These are phyloP conservation scores for Scomber japonicus DNA, from an alignment of 2,113 vertebrate genomes.

Conservation along the genomic window DNA sequence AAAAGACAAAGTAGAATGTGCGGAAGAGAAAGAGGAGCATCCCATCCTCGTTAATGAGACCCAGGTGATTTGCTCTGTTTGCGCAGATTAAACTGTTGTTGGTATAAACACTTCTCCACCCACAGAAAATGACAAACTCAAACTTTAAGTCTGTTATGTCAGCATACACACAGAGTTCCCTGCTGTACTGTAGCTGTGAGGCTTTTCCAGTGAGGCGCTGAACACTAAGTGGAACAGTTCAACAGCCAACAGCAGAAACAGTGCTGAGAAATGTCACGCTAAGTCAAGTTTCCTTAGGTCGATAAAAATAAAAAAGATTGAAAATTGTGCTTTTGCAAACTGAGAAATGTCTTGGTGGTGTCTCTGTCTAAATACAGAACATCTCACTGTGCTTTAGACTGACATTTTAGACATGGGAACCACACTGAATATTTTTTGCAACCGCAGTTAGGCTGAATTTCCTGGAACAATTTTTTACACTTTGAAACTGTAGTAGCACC, in stretches of 20 bases:
- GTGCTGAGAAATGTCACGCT: slow-evolving; percentile 9
- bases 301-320: slow-evolving; percentile 13
- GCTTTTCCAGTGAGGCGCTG: not conserved
- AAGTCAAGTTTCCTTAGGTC: slow-evolving; percentile 18
- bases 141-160: slow-evolving; percentile 3
- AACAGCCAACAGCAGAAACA: slow-evolving; percentile 17
- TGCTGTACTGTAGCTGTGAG: slow-evolving; percentile 37
- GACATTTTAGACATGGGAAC: not conserved
- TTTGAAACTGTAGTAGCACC: too few relatives aligned
- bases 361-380: not conserved
- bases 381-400: not conserved
- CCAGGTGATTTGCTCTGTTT: slow-evolving; percentile 50
- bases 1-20: slow-evolving; percentile 25
- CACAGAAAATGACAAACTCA: slow-evolving; percentile 36
- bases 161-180: not conserved
- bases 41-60: slow-evolving; percentile 44
- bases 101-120: slow-evolving; percentile 52
- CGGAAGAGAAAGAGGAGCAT: slow-evolving; percentile 10
- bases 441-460: not conserved
- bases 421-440: not conserved
- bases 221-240: slow-evolving; percentile 15
- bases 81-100: slow-evolving; percentile 49
- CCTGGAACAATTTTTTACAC: too few relatives aligned
- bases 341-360: not conserved
- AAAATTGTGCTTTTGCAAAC: not conserved